Evolutionary conservation across 2,888 invertebrate species (phyloP).

Genomic region (Callinectes sapidus): DNA sequence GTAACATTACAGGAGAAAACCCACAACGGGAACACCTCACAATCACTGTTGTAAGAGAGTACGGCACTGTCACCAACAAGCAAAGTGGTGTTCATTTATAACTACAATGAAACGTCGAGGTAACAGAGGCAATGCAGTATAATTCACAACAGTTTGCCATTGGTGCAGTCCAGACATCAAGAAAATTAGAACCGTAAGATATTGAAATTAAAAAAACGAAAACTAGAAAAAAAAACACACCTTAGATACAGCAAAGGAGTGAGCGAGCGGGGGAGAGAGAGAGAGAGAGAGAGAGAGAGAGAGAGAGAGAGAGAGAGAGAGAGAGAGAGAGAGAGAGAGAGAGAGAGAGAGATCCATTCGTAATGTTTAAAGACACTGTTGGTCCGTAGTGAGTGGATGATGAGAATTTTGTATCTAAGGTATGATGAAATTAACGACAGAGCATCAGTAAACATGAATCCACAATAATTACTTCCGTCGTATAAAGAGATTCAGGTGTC

Average conservation of each 20-base stretch:
- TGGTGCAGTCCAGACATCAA: background rate
- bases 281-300: no score
- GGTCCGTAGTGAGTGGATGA: background rate
- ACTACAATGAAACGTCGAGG: background rate
- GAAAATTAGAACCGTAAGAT: background rate
- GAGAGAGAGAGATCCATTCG: background rate
- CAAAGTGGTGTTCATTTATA: background rate
- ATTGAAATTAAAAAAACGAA: background rate
- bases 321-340: background rate
- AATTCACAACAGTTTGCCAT: background rate
- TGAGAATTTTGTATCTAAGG: background rate
- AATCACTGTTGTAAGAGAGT: background rate
- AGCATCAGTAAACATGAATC: background rate
- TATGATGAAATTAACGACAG: background rate
- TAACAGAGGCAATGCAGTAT: background rate
- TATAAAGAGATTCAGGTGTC: background rate
- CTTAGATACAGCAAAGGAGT: background rate
- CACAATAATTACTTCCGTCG: background rate
- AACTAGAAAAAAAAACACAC: background rate
- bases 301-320: no score
- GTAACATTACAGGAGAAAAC: background rate
- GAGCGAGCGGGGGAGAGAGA: no score
- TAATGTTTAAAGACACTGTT: background rate
- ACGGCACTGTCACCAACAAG: background rate
- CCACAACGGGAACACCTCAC: background rate